Evolutionary conservation across 2,888 invertebrate species (phyloP).

Genomic region (Pilophorus perplexus): DNA sequence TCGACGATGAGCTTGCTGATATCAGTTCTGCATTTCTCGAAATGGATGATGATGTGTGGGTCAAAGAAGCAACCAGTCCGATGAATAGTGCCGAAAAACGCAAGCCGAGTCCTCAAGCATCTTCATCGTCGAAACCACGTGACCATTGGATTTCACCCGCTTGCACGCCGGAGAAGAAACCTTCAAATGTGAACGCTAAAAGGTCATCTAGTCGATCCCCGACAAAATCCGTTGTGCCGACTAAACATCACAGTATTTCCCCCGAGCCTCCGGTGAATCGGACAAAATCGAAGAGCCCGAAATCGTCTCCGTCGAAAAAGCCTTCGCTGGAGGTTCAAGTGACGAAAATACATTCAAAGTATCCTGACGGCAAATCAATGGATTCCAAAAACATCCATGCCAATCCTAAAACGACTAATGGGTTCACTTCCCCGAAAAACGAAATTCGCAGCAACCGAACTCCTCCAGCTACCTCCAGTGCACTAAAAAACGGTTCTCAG

Average conservation of each 20-base stretch:
- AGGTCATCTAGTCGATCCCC: no score
- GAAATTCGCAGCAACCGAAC: background rate
- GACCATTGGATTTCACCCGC: no score
- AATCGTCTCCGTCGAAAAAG: background rate
- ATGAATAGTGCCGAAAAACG: no score
- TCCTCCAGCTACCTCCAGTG: background rate
- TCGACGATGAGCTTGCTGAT: constrained; percentile 28
- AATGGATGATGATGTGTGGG: constrained; percentile 23
- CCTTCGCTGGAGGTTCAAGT: background rate
- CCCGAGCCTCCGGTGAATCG: no score
- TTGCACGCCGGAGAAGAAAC: no score
- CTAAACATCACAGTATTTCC: background rate
- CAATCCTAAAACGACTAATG: background rate
- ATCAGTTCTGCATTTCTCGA: constrained; percentile 27
- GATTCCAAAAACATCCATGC: background rate
- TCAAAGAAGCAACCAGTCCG: background rate
- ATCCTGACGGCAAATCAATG: no score
- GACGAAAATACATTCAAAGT: background rate
- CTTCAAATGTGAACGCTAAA: no score
- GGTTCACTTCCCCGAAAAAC: no score
- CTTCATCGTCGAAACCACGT: no score
- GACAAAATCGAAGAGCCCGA: background rate
- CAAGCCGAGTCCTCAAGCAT: no score
- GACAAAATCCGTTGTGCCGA: no score
- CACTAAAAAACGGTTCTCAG: background rate